Evolutionary conservation across 2,113 vertebrate genomes (phyloP), one percentile per base, ranked within the genome.

Genomic region (Odocoileus virginianus): DNA sequence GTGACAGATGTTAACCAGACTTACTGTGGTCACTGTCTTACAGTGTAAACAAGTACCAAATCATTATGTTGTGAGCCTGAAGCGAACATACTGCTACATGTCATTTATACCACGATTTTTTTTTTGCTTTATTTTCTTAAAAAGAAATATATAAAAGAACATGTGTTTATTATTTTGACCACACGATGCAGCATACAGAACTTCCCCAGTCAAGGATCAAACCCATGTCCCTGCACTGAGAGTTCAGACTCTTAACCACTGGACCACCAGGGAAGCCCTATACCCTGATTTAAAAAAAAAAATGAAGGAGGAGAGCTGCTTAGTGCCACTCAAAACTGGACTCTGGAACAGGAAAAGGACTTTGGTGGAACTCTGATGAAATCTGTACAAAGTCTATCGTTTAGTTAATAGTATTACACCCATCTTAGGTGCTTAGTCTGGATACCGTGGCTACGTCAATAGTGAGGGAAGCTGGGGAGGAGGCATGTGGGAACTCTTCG

Each of bases 161-260:
- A 7, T 43, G 27, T 76, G 27, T 40, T 43, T 76, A 27, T 27
- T 43, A 27, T 76, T 76, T 76, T 27, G 71, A 27, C 71, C 71
- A 76, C 0, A 0, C 1, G 40, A 12, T 1, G 0, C 11, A 76
- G 71, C 71, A 43, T 27, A 43, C 40, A 15, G 71, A 76, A 43
- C 71, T 43, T 76, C 23, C 40, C 40, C 40, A 76, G 1, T 27
- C 36, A 76, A 25, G 6, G 12, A 43, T 76, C 40, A 76, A 43
- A 76, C 23, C 71, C 23, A 4, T 27, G 12, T 6, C 40, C 71
- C 71, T 43, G 5, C 23, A 14, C 23, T 43, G 40, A 43, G 23
- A 76, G 23, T 27, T 76, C 0, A 0, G 71, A 43, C 21, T 25
- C 10, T 6, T 40, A 40, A 74, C 21, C 11, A 7, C 71, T 43